phyloP scores from a whole-genome alignment of 1,140 invertebrate species.

The Agrilus planipennis region DNA sequence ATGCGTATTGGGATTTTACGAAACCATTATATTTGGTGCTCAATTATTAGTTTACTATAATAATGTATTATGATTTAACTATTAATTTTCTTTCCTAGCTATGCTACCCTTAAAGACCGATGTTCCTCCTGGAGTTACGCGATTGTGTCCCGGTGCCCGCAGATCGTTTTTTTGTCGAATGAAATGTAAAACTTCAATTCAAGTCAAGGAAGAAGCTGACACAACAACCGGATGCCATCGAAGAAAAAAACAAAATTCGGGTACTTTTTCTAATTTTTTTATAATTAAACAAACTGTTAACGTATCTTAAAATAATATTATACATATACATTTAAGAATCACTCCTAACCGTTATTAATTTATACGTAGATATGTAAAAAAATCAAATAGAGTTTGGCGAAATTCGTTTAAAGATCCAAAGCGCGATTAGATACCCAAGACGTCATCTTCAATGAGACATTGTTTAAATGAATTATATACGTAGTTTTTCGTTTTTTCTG shows the following conservation, averaged over 20 bases:
- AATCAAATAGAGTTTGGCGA: no score
- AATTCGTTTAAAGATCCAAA: no score
- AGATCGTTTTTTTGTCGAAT: conserved; percentile 90
- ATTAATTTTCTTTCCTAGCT: conserved; percentile 53
- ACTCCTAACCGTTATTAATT: no score
- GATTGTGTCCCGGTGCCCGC: conserved; percentile 75
- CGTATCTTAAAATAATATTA: no score
- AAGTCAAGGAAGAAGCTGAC: conserved; percentile 65
- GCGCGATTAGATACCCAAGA: no score
- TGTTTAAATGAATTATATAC: neutral
- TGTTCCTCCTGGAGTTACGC: conserved; percentile 57
- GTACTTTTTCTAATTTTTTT: conserved; percentile 23
- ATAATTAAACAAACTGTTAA: neutral
- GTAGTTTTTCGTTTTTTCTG: neutral
- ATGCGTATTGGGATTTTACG: no score
- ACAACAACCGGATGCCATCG: conserved; percentile 48
- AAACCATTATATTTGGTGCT: no score
- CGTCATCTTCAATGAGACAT: no score
- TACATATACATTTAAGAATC: no score
- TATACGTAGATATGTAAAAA: no score
- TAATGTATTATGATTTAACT: no score
- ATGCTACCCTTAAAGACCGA: conserved; percentile 87
- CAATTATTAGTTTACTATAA: no score
- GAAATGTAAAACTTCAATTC: conserved; percentile 57
- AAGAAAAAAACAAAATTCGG: conserved; percentile 52